Percentiles rank a stretch among this genome's conserved stretches.
These are phyloP conservation scores for Artibeus lituratus DNA, from an alignment of 2,797 vertebrate genomes.

Conservation along the genomic window DNA sequence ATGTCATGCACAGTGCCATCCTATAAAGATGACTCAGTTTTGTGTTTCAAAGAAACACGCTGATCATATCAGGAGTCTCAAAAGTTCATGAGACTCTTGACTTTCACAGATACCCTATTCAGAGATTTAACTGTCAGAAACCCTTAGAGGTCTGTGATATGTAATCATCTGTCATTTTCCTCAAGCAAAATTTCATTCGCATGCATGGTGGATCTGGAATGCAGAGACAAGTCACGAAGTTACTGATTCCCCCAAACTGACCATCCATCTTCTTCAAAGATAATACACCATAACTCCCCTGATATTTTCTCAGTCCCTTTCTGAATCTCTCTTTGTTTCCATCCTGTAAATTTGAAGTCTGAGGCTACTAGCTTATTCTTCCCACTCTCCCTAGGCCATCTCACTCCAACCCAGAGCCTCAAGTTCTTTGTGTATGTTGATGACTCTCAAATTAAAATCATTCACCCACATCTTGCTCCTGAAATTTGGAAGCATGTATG, in stretches of 20 bases:
- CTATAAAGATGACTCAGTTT: background rate
- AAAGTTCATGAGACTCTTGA: background rate
- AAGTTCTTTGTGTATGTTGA: background rate
- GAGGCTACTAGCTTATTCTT: background rate
- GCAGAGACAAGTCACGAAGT: background rate
- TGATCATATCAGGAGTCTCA: background rate
- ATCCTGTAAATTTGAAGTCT: background rate
- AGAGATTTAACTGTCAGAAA: background rate
- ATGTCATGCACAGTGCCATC: background rate
- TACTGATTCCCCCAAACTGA: background rate
- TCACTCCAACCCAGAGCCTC: background rate
- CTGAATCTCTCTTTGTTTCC: background rate
- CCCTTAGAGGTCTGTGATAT: background rate
- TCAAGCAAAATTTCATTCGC: background rate
- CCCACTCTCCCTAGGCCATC: background rate
- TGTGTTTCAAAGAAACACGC: background rate
- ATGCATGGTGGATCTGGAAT: background rate
- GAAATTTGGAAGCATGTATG: background rate
- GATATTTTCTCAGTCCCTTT: background rate
- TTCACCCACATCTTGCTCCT: background rate
- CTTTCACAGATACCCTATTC: background rate
- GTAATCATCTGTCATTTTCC: background rate
- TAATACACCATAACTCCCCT: background rate
- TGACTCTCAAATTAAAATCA: background rate
- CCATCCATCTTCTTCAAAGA: background rate